Evolutionary conservation across 2,888 invertebrate species (phyloP).

Genomic region (Lamellibrachia columna): DNA sequence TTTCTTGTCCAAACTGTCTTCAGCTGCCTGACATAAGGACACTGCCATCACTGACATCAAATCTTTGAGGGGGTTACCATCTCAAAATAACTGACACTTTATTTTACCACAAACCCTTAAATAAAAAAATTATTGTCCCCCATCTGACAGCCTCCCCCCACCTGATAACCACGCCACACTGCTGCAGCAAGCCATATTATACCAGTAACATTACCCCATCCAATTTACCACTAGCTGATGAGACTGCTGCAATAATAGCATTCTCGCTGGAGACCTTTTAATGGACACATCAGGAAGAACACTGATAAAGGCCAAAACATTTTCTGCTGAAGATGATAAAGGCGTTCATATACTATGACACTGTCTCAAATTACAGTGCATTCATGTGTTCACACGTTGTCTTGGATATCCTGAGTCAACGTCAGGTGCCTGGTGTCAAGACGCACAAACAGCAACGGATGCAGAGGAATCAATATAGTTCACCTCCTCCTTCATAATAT

Average conservation of each 20-base stretch:
- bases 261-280: not conserved
- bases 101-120: not conserved
- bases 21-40: no score
- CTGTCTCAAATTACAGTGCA: not conserved
- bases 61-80: no score
- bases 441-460: not conserved
- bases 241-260: not conserved
- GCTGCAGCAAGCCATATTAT: not conserved
- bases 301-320: not conserved
- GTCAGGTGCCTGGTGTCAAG: not conserved
- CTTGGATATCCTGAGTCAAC: not conserved
- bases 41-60: no score
- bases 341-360: not conserved
- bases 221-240: not conserved
- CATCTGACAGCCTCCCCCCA: not conserved
- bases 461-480: not conserved
- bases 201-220: not conserved
- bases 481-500: not conserved
- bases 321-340: not conserved
- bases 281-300: not conserved
- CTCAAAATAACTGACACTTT: not conserved
- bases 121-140: not conserved
- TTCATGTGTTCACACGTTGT: not conserved
- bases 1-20: no score
- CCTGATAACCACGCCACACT: not conserved